Evolutionary conservation across 2,113 vertebrate species (phyloP), one percentile per base, ranked within the genome.

Genomic region (Pterocles orientalis): DNA sequence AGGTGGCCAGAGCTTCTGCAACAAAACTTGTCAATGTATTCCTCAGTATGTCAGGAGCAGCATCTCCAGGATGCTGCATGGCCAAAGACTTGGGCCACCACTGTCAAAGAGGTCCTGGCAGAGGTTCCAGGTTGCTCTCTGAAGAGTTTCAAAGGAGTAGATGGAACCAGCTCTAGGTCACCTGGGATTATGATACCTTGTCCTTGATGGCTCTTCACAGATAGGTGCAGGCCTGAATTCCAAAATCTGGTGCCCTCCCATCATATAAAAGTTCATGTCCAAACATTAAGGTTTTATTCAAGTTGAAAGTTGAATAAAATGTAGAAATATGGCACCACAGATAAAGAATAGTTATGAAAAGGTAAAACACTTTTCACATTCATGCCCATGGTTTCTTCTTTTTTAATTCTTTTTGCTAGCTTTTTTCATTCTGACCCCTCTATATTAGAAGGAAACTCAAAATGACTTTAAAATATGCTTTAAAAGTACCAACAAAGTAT

Each of bases 311-410:
- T 21, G 33, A 66, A 51, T 58, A 39, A 39, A 87, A 29, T 6
- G 3, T 9, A 64, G 39, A 51, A 78, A 51, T 20, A 33, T 3
- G 57, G 0, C 43, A 48, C 23, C 14, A 48, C 23, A 61, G 16
- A 34, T 6, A 57, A 70, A 82, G 9, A 87, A 1, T 4, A 45
- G 6, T 21, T 79, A n/a, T 33, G 16, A 6, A 91, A 85, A 64
- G 17, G 41, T 36, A 47, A 73, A 94, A 26, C 6, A 24, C 6
- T 62, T 87, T 71, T 34, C 61, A 33, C 15, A 34, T 54, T 79
- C 1, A 0, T 45, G 18, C 2, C 20, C 3, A 4, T 53, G 18
- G 3, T 56, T 85, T 68, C 19, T 20, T n/a, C n/a, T 69, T 68
- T 72, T 60, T 9, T 0, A 24, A 53, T 58, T 54, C 5, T 21